Evolutionary conservation across 2,113 vertebrate species (phyloP).

Genomic region (Bubo bubo): DNA sequence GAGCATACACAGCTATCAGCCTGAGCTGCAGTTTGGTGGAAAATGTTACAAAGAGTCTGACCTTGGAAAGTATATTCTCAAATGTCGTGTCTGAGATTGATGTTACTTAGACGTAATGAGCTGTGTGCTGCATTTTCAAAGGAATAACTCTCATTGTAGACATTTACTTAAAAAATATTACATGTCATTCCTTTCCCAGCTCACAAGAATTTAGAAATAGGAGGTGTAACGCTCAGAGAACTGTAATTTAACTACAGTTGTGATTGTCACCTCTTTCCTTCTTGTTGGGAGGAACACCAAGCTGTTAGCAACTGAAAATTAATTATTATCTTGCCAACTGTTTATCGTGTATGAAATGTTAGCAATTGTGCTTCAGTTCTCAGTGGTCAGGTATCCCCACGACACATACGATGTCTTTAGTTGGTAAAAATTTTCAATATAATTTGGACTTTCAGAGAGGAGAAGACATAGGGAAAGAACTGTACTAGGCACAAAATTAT

Average conservation of each 20-base stretch:
- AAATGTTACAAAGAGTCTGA: background rate
- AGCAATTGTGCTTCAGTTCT: background rate
- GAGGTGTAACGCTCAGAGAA: background rate
- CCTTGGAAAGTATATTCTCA: background rate
- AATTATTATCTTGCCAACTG: background rate
- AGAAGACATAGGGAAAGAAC: background rate
- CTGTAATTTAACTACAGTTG: background rate
- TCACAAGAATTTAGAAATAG: background rate
- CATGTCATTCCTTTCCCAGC: background rate
- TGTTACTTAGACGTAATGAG: background rate
- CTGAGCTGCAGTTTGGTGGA: background rate
- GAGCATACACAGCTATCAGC: background rate
- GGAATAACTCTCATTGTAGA: background rate
- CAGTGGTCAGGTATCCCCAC: background rate
- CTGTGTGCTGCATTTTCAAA: conserved; percentile 21
- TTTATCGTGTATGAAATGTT: background rate
- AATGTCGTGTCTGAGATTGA: background rate
- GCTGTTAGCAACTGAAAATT: background rate
- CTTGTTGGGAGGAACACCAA: background rate
- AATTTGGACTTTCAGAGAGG: background rate
- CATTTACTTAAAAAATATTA: background rate
- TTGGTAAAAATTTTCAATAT: background rate
- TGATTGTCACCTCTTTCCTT: background rate
- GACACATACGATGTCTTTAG: fast-evolving
- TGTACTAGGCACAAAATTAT: background rate